These are phyloP conservation scores for Phocoena phocoena DNA, from an alignment of 2,113 vertebrate species.

Conservation along the genomic window DNA sequence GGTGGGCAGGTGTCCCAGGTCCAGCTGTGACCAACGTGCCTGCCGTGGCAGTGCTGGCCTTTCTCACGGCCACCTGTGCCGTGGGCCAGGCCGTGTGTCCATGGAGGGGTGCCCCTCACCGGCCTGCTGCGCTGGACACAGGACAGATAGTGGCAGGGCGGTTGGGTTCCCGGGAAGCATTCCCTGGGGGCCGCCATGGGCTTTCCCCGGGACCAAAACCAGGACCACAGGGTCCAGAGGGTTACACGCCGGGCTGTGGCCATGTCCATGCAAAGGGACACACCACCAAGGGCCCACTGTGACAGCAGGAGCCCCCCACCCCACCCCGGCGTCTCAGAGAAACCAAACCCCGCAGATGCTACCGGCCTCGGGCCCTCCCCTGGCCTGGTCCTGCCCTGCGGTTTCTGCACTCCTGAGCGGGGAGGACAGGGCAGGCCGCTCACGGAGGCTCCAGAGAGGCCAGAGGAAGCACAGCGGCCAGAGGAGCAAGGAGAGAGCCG, in stretches of 20 bases:
- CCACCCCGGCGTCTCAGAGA: neutral
- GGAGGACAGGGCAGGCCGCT: accelerated
- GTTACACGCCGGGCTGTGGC: neutral
- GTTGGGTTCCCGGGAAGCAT: neutral
- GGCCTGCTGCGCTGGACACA: neutral
- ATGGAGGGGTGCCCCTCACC: neutral
- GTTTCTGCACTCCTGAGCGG: neutral
- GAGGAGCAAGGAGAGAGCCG: neutral
- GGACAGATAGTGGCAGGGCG: accelerated
- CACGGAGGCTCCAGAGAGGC: neutral
- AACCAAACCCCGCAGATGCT: accelerated
- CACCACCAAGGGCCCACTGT: neutral
- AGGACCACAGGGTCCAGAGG: neutral
- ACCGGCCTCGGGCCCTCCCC: no score
- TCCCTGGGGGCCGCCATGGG: neutral
- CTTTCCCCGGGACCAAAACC: neutral
- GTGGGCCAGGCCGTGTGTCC: neutral
- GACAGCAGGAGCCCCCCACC: neutral
- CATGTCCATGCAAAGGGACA: neutral
- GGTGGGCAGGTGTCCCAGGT: neutral
- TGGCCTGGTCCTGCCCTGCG: accelerated
- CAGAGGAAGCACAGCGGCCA: neutral
- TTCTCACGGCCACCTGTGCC: neutral
- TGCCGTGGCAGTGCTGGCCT: neutral
- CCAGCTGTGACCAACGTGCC: accelerated